Percentiles rank a stretch among this genome's conserved stretches.
Conservation (phyloP, 2,797 vertebrate species). For the Poecilia velifera region DNA sequence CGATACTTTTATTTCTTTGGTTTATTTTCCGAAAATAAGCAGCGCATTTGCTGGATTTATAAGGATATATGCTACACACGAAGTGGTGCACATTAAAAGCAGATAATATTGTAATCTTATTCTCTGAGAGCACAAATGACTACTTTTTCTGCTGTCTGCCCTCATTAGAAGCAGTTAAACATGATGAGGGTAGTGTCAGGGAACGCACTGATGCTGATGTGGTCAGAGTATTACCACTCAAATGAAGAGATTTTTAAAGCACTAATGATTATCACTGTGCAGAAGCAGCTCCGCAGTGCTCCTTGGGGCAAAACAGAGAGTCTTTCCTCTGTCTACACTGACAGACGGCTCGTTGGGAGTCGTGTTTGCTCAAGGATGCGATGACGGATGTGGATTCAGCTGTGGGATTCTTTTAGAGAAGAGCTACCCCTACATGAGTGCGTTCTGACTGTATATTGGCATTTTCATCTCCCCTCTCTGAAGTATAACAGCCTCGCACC, state of each 20-base stretch:
- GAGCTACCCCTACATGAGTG: conserved; percentile 1
- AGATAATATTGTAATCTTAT: not conserved
- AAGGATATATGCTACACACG: not conserved
- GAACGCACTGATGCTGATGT: not conserved
- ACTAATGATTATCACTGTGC: not conserved
- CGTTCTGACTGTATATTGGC: conserved; percentile 35
- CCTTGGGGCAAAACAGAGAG: not conserved
- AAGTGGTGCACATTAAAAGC: conserved; percentile 5
- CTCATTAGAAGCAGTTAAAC: not conserved
- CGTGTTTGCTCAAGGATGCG: not conserved
- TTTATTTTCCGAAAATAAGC: not conserved
- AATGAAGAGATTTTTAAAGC: conserved; percentile 2
- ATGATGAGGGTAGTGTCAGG: not conserved
- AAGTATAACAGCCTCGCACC: conserved; percentile 46
- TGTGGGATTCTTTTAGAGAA: conserved; percentile 30
- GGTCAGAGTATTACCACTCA: not conserved
- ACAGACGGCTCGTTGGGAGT: conserved; percentile 8
- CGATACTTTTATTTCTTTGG: not conserved
- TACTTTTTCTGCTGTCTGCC: not conserved
- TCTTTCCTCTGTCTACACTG: not conserved
- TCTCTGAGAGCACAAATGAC: not conserved
- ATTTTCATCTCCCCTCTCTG: conserved; percentile 37
- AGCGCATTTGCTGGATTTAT: not conserved
- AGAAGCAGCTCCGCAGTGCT: not conserved
- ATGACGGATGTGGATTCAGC: conserved; percentile 30